phyloP scores from a whole-genome alignment of 2,888 invertebrate species.

The Drosophila prolongata region DNA sequence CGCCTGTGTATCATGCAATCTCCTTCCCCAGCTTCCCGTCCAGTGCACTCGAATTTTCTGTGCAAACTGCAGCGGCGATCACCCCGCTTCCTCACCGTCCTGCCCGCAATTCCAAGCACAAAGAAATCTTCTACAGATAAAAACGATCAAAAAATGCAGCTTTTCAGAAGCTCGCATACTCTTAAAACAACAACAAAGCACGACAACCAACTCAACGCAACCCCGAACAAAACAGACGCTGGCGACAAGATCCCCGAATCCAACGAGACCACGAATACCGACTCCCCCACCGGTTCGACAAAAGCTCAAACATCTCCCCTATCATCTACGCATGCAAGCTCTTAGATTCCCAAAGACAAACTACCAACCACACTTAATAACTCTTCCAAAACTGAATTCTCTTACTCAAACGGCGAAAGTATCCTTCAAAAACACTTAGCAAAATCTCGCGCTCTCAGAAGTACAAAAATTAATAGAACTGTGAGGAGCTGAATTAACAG shows the following conservation, averaged over 20 bases:
- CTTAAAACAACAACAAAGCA: too few relatives aligned
- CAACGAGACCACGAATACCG: neutral
- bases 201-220: neutral
- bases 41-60: neutral
- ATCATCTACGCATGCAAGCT: neutral
- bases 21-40: neutral
- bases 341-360: neutral
- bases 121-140: neutral
- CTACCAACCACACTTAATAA: neutral
- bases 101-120: slow-evolving; percentile 2
- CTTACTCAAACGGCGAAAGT: neutral
- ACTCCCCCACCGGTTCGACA: neutral
- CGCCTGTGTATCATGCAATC: neutral
- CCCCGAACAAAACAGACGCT: neutral
- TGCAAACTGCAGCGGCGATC: neutral
- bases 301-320: neutral
- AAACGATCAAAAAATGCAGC: neutral
- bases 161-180: neutral
- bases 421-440: neutral
- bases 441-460: neutral
- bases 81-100: neutral
- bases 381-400: neutral
- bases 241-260: neutral
- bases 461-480: neutral
- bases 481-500: too few relatives aligned